Evolutionary conservation across 64 coral and sea anemone genomes (phyloP).

Genomic region (Cladopsammia gracilis): DNA sequence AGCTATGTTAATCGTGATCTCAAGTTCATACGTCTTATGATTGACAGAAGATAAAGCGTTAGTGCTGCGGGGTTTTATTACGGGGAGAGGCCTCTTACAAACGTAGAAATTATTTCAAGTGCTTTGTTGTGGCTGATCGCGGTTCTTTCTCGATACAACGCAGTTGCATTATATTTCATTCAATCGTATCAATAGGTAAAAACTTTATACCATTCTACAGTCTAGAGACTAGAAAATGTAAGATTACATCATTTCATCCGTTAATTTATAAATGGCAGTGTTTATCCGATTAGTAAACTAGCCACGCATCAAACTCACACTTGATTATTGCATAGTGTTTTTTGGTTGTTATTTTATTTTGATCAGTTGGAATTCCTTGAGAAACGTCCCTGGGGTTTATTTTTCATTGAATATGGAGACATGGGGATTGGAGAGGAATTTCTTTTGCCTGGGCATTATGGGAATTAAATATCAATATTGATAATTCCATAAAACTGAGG

Average conservation of each 20-base stretch:
- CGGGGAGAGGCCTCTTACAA: background rate
- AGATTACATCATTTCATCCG: background rate
- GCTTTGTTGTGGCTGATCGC: background rate
- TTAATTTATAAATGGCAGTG: background rate
- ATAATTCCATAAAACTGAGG: too few relatives aligned
- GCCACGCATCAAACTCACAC: background rate
- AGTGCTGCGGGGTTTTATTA: background rate
- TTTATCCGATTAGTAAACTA: background rate
- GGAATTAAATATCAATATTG: too few relatives aligned
- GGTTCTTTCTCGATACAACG: too few relatives aligned
- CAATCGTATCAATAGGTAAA: too few relatives aligned
- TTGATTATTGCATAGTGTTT: background rate
- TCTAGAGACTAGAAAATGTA: background rate
- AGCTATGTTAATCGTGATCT: too few relatives aligned
- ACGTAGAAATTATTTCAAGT: background rate
- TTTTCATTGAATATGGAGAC: too few relatives aligned
- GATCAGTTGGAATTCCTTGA: too few relatives aligned
- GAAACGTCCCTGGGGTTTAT: too few relatives aligned
- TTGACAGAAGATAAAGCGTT: constrained; percentile 11
- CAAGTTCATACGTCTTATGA: background rate
- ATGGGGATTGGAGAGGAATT: background rate
- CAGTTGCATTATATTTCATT: too few relatives aligned
- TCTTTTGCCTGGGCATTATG: background rate
- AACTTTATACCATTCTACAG: too few relatives aligned
- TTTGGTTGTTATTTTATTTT: background rate